phyloP scores from a whole-genome alignment of 2,888 invertebrate genomes.

The Prosopocoilus inquinatus region DNA sequence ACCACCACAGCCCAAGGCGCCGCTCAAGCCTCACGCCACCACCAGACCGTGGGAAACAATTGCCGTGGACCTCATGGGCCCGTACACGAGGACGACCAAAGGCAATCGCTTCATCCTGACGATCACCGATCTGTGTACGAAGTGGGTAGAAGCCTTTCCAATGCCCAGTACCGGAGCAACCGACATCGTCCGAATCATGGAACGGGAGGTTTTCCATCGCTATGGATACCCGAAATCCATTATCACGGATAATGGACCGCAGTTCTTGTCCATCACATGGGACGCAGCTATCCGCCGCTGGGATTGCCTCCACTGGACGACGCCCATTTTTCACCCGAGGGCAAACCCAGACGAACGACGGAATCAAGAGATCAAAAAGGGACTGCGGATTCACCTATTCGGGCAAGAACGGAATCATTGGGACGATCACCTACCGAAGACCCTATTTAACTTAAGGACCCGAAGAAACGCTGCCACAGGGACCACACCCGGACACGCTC shows the following conservation, averaged over 20 bases:
- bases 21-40: slow-evolving; percentile 13
- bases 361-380: slow-evolving; percentile 33
- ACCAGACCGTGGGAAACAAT: slow-evolving; percentile 16
- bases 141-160: slow-evolving; percentile 31
- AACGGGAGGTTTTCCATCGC: slow-evolving; percentile 18
- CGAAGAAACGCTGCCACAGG: slow-evolving; percentile 22
- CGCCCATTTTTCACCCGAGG: slow-evolving; percentile 27
- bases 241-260: slow-evolving; percentile 19
- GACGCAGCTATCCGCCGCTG: slow-evolving; percentile 17
- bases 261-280: slow-evolving; percentile 10
- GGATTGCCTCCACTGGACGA: slow-evolving; percentile 25
- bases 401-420: slow-evolving; percentile 3
- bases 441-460: slow-evolving; percentile 6
- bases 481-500: slow-evolving; percentile 7
- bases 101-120: slow-evolving; percentile 24
- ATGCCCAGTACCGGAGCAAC: slow-evolving; percentile 8
- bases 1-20: slow-evolving; percentile 10
- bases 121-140: slow-evolving; percentile 26
- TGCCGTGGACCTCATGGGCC: slow-evolving; percentile 20
- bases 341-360: slow-evolving; percentile 30
- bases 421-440: slow-evolving; percentile 10
- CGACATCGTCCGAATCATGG: slow-evolving; percentile 8
- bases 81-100: slow-evolving; percentile 10
- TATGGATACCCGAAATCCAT: slow-evolving; percentile 18
- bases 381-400: slow-evolving; percentile 9